Base-by-base conservation (phyloP, 2,888 invertebrate genomes). In the Pristionchus japonicus region DNA sequence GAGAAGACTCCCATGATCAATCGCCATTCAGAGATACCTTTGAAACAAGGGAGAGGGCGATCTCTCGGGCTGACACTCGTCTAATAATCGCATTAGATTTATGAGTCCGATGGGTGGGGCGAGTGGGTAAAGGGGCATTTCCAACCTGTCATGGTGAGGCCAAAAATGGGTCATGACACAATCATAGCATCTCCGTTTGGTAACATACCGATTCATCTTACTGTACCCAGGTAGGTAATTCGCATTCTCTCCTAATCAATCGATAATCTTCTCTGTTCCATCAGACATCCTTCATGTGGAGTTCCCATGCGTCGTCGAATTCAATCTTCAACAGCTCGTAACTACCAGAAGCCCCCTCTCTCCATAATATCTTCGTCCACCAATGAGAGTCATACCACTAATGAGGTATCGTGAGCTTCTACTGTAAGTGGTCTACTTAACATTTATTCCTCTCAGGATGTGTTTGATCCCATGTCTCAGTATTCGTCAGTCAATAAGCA, bases 291-390 rank as follows among this genome's bases (percentile, higher is more conserved):
- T 6, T 31, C 40, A 15, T 85, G 85, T 23, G 85, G 85, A 4
- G 64, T 64, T 15, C 85, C 85, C 17, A 85, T 85, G 61, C 61
- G 34, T 7, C 40, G 40, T 40, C 61, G 85, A 34, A 13, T 57
- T 15, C 84, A 43, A 3, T 61, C 57, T 4, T 20, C 27, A 27
- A 37, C 52, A 1, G 47, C 40, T 52, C 31, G 20, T 15, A 27
- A 64, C 34, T 61, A 52, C 31, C 40, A 64, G 23, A 20, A 27
- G 13, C 85, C 37, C 43, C 61, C 61, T 20, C 34, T 47, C 27
- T 85, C 85, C n/a, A 17, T 34, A 13, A 85, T 85, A 23, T 85
- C 85, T 27, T 85, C 85, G 11, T 85, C 85, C 34, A 85, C 85
- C 15, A 85, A 85, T 31, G 85, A 85, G 31, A 85, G 61, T 52